Evolutionary conservation across 2,113 vertebrate genomes (phyloP).

Genomic region (Sprattus sprattus): DNA sequence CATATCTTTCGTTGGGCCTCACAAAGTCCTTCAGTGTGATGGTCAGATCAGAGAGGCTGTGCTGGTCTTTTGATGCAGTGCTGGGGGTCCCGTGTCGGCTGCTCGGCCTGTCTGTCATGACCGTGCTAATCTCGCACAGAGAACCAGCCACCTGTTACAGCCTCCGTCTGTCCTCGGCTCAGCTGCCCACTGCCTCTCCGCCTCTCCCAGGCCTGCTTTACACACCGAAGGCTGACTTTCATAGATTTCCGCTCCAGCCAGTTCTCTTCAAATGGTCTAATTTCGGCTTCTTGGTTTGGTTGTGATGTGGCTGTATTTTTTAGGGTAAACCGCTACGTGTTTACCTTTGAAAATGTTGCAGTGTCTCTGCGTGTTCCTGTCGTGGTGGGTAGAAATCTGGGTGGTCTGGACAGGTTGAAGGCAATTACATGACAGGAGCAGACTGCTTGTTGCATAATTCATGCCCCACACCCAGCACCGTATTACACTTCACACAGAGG

Average conservation of each 20-base stretch:
- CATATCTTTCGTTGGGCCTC: no score
- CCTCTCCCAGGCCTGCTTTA: no score
- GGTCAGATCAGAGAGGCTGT: no score
- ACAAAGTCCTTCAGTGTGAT: no score
- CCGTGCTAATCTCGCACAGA: constrained; percentile 71
- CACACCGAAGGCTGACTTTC: not conserved
- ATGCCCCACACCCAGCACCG: not conserved
- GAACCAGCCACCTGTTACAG: constrained; percentile 70
- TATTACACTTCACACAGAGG: no score
- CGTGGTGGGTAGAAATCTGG: constrained; percentile 10
- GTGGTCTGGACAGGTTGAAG: constrained; percentile 3
- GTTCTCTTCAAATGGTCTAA: not conserved
- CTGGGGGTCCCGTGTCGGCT: constrained; percentile 59
- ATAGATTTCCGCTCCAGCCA: not conserved
- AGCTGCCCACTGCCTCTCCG: not conserved
- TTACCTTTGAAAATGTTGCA: not conserved
- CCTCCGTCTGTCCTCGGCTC: constrained; percentile 66
- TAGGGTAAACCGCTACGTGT: not conserved
- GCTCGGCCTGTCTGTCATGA: constrained; percentile 70
- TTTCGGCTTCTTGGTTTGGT: not conserved
- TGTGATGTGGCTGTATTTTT: not conserved
- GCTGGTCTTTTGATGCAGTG: constrained; percentile 33
- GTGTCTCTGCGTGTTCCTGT: not conserved
- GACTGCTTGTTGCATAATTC: constrained; percentile 3
- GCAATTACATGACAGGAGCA: not conserved